Evolutionary conservation across 2,888 invertebrate species (phyloP).

Genomic region (Parapristionchus giblindavisi): DNA sequence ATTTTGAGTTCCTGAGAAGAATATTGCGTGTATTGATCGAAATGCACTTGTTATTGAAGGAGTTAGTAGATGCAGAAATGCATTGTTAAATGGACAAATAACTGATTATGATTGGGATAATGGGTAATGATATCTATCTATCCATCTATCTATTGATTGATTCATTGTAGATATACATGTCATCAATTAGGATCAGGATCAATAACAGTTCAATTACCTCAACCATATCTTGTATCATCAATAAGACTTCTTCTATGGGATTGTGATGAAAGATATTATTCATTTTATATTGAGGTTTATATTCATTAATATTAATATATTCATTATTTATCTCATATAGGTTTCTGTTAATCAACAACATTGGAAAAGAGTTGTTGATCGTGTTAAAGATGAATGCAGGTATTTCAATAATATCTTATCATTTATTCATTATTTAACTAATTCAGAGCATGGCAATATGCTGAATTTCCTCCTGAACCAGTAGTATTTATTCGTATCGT

Average conservation of each 20-base stretch:
- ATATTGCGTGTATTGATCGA: conserved; percentile 89
- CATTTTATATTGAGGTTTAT: conserved; percentile 73
- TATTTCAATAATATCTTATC: conserved; percentile 44
- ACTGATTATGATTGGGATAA: conserved; percentile 77
- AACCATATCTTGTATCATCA: conserved; percentile 70
- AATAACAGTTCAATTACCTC: conserved; percentile 92
- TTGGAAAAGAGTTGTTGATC: conserved; percentile 82
- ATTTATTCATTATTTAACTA: neutral
- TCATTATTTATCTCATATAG: conserved; percentile 48
- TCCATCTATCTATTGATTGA: neutral
- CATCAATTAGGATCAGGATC: conserved; percentile 82
- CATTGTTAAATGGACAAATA: conserved; percentile 89
- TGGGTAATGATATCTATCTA: conserved; percentile 77
- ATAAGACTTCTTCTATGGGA: conserved; percentile 88
- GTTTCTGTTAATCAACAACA: conserved; percentile 71
- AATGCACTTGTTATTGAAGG: conserved; percentile 96
- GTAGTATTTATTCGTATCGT: conserved; percentile 93
- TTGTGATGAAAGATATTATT: conserved; percentile 77
- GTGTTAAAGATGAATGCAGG: conserved; percentile 82
- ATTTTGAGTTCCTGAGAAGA: conserved; percentile 81
- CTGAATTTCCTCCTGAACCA: conserved; percentile 84
- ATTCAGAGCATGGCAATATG: conserved; percentile 88
- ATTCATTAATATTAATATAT: neutral
- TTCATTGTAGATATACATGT: conserved; percentile 62
- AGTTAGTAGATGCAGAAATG: conserved; percentile 89